phyloP scores from a whole-genome alignment of 2,888 invertebrate genomes.

The Phragmatobia fuliginosa region DNA sequence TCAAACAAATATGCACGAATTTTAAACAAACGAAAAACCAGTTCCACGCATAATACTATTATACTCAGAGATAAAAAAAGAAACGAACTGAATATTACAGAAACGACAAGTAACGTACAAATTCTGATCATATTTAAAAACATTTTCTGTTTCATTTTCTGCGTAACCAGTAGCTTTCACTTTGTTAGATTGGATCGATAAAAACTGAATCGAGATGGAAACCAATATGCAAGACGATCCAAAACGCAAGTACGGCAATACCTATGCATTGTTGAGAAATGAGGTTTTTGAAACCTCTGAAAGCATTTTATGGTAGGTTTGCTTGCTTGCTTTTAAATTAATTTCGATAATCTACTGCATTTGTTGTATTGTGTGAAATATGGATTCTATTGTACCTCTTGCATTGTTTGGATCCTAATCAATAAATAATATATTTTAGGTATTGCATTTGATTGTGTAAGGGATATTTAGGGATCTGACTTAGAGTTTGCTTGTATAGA shows the following conservation, averaged over 20 bases:
- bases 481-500: conserved; percentile 15
- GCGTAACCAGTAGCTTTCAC: conserved; percentile 44
- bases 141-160: conserved; percentile 32
- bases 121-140: conserved; percentile 27
- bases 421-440: conserved; percentile 18
- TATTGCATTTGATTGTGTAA: conserved; percentile 9
- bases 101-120: not conserved
- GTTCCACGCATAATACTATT: not conserved
- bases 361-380: conserved; percentile 25
- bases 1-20: not conserved
- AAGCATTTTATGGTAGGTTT: conserved; percentile 28
- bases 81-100: not conserved
- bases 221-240: conserved; percentile 49
- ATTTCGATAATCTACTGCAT: conserved; percentile 30
- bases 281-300: conserved; percentile 43
- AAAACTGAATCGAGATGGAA: conserved; percentile 45
- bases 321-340: conserved; percentile 37
- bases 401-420: conserved; percentile 26
- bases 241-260: conserved; percentile 18
- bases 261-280: conserved; percentile 41
- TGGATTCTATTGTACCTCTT: conserved; percentile 17
- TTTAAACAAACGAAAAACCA: not conserved
- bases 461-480: conserved; percentile 8
- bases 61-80: not conserved
- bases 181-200: conserved; percentile 60